Percentiles rank a stretch among this genome's conserved stretches.
phyloP scores from a whole-genome alignment of 2,888 invertebrate species.

The Leptarthrus brevirostris region DNA sequence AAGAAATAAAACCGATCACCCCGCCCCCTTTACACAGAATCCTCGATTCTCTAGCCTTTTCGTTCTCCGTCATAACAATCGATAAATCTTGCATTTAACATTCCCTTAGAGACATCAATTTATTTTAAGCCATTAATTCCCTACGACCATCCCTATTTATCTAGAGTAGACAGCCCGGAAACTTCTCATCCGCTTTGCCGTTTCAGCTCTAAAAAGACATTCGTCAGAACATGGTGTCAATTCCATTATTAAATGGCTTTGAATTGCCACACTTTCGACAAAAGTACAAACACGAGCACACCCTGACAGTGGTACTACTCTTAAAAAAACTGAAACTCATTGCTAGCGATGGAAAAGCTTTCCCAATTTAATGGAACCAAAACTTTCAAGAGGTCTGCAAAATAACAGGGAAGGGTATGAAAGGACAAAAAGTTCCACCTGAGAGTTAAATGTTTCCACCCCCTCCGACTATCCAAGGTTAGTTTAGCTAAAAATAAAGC shows the following conservation, averaged over 20 bases:
- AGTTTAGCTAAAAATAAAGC: conserved; percentile 37
- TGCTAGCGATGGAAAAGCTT: not conserved
- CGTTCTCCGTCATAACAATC: not conserved
- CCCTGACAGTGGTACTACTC: not conserved
- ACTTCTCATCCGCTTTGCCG: not conserved
- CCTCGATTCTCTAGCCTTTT: too few relatives aligned
- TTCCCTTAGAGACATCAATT: conserved; percentile 10
- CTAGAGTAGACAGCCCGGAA: not conserved
- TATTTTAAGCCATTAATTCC: not conserved
- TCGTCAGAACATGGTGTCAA: not conserved
- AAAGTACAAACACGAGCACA: not conserved
- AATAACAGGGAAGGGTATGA: not conserved
- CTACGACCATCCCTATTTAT: not conserved
- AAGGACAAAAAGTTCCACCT: not conserved
- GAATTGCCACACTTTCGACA: not conserved
- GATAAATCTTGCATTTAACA: conserved; percentile 18
- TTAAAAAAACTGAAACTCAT: not conserved
- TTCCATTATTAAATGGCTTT: not conserved
- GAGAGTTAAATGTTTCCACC: not conserved
- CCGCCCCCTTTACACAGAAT: too few relatives aligned
- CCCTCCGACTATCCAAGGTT: not conserved
- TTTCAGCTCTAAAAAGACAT: not conserved
- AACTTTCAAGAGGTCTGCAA: not conserved
- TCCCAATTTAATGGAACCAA: not conserved
- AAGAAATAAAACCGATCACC: too few relatives aligned